Evolutionary conservation across 2,113 vertebrate genomes (phyloP), one percentile per base, ranked within the genome.

Genomic region (Anseranas semipalmata): DNA sequence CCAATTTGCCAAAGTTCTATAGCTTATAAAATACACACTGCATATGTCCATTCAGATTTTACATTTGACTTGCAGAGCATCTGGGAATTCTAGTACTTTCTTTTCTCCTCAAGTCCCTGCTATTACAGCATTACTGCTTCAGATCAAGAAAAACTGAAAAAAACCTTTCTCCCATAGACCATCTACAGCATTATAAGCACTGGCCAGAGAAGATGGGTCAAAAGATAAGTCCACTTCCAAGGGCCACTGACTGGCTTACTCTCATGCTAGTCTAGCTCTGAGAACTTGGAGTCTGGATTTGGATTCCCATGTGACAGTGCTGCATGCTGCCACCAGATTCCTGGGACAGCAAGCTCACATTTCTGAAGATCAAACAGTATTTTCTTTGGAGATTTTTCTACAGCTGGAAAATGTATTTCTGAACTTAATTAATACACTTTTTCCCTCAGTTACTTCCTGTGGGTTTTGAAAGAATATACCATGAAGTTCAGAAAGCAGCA

Each of bases 341-440:
- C 80, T 91, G 74, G 62, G 86, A 92, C 81, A 96, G 84, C 39
- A 88, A 82, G 71, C 67, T 95, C 56, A 66, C 22, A 91, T 95
- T 95, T 94, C 72, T 84, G 52, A 95, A 90, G 89, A 95, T 93
- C 75, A 97, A 93, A 95, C 25, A 4, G 32, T 95, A 80, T 93
- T 96, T 95, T 95, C 87, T 94, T 95, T 91, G 86, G 95, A 91
- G 71, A 79, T 91, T 87, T 93, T 93, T 86, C 87, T 93, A 60
- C 75, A 87, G 75, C 81, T 96, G 90, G 78, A 96, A 94, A 96
- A 95, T 89, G 60, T 96, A 96, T 96, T 97, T 96, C 96, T 95
- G 89, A 96, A 96, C 75, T 95, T 97, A 96, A 97, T 97, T 96
- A 96, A 97, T 86, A 95, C 32, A 95, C 84, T 93, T 95, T 89